Evolutionary conservation across 2,888 invertebrate species (phyloP), one percentile per base, ranked within the genome.

Genomic region (Maniola hyperantus): DNA sequence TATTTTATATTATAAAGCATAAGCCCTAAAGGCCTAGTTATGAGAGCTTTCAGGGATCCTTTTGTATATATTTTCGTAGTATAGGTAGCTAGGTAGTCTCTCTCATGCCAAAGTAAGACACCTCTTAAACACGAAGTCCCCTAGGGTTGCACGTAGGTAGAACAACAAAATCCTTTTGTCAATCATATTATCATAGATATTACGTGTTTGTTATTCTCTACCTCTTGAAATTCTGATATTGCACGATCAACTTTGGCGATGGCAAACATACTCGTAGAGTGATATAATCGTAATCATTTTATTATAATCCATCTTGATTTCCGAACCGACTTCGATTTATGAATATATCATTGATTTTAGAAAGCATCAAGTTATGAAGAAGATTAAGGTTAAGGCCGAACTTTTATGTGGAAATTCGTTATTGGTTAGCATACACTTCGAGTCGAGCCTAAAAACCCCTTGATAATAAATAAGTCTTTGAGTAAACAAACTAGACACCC

Each of bases 101-200:
- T 42, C 20, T 60, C 15, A 26, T 26, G 42, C 55, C 20, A 62
- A 58, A 60, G 53, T 57, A 60, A 66, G 55, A 20, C 63, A 50
- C 44, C 60, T 55, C 60, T 65, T 48, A 67, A 67, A 61, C 67
- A 66, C 57, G 65, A 70, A 62, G 54, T 46, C 54, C 53, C 10
- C 33, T 51, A 62, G 61, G 57, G 64, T 58, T 57, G n/a, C n/a
- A 7, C 15, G 18, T 39, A 62, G 20, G 20, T 51, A 26, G 33
- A 51, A 26, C 20, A 51, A 26, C 11, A 13, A 26, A 11, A 26
- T 51, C 20, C 50, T 26, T 5, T 46, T 11, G n/a, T 46, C 10
- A 50, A 18, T 20, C 4, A 20, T 6, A 42, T 42, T 42, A 42
- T 42, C 13, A 13, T 42, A n/a, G 2, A 7, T 46, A 46, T 46